Conservation (phyloP, 2,888 invertebrate genomes). For the Sesia bembeciformis region DNA sequence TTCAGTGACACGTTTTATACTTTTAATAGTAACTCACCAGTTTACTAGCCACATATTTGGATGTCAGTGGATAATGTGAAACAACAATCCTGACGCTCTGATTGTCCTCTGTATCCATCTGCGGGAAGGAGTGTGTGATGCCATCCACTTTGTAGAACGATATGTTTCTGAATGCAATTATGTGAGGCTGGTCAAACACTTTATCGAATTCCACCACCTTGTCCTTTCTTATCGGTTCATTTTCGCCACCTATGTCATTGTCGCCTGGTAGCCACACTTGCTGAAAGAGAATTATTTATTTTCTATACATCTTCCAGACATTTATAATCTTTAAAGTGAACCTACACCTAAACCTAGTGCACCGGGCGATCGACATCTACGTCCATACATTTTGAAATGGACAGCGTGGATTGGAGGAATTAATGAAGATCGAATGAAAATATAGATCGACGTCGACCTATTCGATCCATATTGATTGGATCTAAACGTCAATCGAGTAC, state of each 20-base stretch:
- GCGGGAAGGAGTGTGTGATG: slow-evolving; percentile 78
- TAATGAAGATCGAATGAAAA: too few relatives aligned
- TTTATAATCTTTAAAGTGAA: too few relatives aligned
- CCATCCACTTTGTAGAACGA: slow-evolving; percentile 85
- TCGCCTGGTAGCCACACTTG: slow-evolving; percentile 94
- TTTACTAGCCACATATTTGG: slow-evolving; percentile 39
- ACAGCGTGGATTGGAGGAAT: too few relatives aligned
- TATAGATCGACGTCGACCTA: too few relatives aligned
- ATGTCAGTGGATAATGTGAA: slow-evolving; percentile 81
- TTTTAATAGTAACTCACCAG: slow-evolving; percentile 30
- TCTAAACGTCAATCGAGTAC: too few relatives aligned
- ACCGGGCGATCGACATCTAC: too few relatives aligned
- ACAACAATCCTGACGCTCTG: slow-evolving; percentile 77
- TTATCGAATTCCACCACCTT: slow-evolving; percentile 83
- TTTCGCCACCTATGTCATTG: slow-evolving; percentile 98
- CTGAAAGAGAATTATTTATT: slow-evolving; percentile 50
- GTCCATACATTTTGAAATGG: too few relatives aligned
- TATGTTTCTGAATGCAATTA: slow-evolving; percentile 75
- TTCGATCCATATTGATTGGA: too few relatives aligned
- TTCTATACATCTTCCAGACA: neutral
- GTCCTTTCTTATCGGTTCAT: slow-evolving; percentile 78
- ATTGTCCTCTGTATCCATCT: slow-evolving; percentile 47
- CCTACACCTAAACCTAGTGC: too few relatives aligned
- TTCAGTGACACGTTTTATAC: too few relatives aligned
- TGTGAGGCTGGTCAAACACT: slow-evolving; percentile 81